Evolutionary conservation across 2,888 invertebrate genomes (phyloP).

Genomic region (Mythimna ferrago): DNA sequence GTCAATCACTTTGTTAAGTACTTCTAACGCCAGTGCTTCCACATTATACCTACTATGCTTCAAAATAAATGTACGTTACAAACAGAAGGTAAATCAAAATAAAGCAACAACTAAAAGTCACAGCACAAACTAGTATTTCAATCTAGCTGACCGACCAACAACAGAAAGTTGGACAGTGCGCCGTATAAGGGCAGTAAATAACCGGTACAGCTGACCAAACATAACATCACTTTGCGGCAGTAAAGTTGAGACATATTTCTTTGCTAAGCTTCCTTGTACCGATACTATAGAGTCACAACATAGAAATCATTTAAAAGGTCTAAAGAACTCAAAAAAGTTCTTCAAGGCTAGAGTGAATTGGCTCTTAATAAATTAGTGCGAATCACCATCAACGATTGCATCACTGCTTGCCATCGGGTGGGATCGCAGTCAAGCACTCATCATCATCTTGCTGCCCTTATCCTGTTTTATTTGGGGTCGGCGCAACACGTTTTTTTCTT

Average conservation of each 20-base stretch:
- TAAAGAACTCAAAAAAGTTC: neutral
- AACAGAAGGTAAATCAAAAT: neutral
- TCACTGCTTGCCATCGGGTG: too few species aligned
- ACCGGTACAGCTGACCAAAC: conserved; percentile 60
- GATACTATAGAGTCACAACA: conserved; percentile 18
- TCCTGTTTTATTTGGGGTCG: too few species aligned
- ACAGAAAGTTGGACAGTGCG: conserved; percentile 43
- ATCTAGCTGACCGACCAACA: conserved; percentile 41
- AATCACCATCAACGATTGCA: too few species aligned
- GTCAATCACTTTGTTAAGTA: neutral
- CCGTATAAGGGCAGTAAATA: conserved; percentile 55
- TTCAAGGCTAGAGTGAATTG: neutral
- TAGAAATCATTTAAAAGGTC: conserved; percentile 20
- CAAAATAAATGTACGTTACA: neutral
- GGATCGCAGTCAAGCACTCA: too few species aligned
- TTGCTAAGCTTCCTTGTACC: conserved; percentile 42
- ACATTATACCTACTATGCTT: neutral
- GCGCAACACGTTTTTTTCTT: too few species aligned
- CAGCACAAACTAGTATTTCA: conserved; percentile 22
- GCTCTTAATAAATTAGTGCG: too few species aligned
- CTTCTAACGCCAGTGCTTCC: neutral
- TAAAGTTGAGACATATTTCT: conserved; percentile 54
- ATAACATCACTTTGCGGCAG: conserved; percentile 58
- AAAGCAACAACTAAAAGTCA: conserved; percentile 14
- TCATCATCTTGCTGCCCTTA: too few species aligned